Evolutionary conservation across 2,113 vertebrate species (phyloP), one percentile per base, ranked within the genome.

Genomic region (Syngnathus typhle): DNA sequence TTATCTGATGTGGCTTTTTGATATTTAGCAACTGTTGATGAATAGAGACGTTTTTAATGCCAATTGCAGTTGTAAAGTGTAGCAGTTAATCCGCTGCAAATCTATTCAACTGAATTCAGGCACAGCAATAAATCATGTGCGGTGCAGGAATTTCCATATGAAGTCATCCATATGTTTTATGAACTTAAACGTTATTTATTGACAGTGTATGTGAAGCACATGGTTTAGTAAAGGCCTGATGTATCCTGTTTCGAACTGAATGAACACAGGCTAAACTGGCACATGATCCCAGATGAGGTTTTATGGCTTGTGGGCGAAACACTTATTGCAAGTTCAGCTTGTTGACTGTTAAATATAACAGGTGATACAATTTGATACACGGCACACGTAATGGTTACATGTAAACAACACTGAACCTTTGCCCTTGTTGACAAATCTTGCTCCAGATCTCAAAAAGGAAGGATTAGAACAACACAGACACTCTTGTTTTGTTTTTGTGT

Each of bases 1-100:
- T 27, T 77, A 70, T 79, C 68, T 87, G 65, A 79, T 85, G 87
- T 88, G 88, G 86, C 59, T 80, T 37, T 74, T 73, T 79, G 76
- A 84, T 78, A 86, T 84, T 73, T 78, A 70, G 63, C 79, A 80
- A 77, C 74, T 64, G 69, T 75, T 83, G 68, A 32, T 36, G 55
- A 58, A 58, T 32, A 73, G 65, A 12, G 43, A 55, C 3, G 2
- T 41, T 75, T 70, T 64, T 74, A 60, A 47, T 76, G 67, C 62
- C 74, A 67, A 71, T 16, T 54, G 23, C 43, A 36, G 38, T 23
- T 62, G 69, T 78, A 56, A 72, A 60, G 21, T 58, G 16, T 38
- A 41, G 1, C 16, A 70, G 43, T 51, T 27, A 46, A 60, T 73
- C 60, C 72, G 19, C 6, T 60, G 27, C 27, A 32, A 6, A 36